Conservation (phyloP, 2,797 vertebrate genomes). For the Lacerta viridis region DNA sequence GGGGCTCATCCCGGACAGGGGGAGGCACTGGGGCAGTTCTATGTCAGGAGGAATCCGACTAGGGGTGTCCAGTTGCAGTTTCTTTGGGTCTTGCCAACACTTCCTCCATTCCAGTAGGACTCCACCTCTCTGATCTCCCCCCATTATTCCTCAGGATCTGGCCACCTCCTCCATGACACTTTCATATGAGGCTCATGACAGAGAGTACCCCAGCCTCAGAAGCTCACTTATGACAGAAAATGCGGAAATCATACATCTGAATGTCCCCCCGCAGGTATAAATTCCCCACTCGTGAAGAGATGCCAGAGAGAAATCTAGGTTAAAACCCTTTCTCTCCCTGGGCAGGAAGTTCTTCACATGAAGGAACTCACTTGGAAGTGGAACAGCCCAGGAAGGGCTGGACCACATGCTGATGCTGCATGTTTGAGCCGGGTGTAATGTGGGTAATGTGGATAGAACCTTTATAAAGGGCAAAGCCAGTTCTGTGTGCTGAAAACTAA, state of each 20-base stretch:
- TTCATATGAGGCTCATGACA: too few species aligned
- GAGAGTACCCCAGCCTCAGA: too few species aligned
- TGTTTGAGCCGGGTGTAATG: neutral
- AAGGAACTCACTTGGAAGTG: neutral
- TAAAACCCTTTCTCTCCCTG: neutral
- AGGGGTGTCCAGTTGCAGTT: too few species aligned
- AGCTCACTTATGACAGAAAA: neutral
- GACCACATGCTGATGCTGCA: neutral
- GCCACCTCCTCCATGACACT: too few species aligned
- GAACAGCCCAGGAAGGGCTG: neutral
- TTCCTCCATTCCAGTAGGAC: too few species aligned
- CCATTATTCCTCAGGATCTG: neutral
- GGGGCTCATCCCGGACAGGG: too few species aligned
- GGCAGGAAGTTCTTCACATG: neutral
- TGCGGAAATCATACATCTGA: neutral
- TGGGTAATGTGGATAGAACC: neutral
- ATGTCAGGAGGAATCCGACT: too few species aligned
- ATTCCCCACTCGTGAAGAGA: neutral
- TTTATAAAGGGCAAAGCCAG: slow-evolving; percentile 15
- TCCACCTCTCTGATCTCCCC: neutral
- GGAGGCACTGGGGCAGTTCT: too few species aligned
- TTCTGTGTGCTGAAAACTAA: neutral
- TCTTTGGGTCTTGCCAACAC: too few species aligned
- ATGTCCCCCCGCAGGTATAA: neutral
- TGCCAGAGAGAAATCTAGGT: neutral